phyloP scores from a whole-genome alignment of 1,140 invertebrate species.

The Palaemon carinicauda region DNA sequence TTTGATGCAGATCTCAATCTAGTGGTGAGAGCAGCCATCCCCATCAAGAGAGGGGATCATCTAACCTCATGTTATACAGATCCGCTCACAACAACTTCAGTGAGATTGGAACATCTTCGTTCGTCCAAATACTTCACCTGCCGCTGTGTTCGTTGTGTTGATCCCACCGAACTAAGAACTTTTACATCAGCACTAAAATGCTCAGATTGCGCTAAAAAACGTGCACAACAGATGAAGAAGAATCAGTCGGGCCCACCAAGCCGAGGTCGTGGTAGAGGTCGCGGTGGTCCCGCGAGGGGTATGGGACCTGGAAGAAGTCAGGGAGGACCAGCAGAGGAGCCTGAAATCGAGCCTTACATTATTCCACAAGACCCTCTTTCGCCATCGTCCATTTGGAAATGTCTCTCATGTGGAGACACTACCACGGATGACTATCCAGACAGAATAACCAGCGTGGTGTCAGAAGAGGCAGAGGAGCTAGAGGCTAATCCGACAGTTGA shows the following conservation, averaged over 20 bases:
- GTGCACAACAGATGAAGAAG: slow-evolving; percentile 16
- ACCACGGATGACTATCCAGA: slow-evolving; percentile 70
- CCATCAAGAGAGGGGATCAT: slow-evolving; percentile 70
- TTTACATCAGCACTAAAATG: slow-evolving; percentile 79
- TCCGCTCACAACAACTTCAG: slow-evolving; percentile 77
- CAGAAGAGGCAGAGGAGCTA: slow-evolving; percentile 77
- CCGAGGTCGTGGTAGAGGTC: slow-evolving; percentile 58
- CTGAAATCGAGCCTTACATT: slow-evolving; percentile 22
- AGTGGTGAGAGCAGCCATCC: slow-evolving; percentile 72
- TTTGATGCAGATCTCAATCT: slow-evolving; percentile 76
- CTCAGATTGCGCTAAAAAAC: slow-evolving; percentile 66
- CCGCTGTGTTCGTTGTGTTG: slow-evolving; percentile 74
- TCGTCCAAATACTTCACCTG: slow-evolving; percentile 82
- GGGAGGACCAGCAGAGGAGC: neutral
- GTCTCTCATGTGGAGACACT: slow-evolving; percentile 70
- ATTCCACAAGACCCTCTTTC: slow-evolving; percentile 51
- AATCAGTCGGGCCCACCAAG: neutral
- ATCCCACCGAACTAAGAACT: slow-evolving; percentile 78
- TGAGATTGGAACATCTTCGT: slow-evolving; percentile 72
- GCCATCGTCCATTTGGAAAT: slow-evolving; percentile 69
- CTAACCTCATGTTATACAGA: slow-evolving; percentile 81
- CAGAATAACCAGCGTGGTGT: slow-evolving; percentile 74
- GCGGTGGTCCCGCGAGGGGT: neutral
- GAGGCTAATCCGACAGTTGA: slow-evolving; percentile 63
- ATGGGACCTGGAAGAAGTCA: slow-evolving; percentile 4